A percentile compares a stretch with the other conserved stretches of the same genome.
Conservation (phyloP, 35 echinoderm and acorn worm species). For the Heliocidaris erythrogramma region DNA sequence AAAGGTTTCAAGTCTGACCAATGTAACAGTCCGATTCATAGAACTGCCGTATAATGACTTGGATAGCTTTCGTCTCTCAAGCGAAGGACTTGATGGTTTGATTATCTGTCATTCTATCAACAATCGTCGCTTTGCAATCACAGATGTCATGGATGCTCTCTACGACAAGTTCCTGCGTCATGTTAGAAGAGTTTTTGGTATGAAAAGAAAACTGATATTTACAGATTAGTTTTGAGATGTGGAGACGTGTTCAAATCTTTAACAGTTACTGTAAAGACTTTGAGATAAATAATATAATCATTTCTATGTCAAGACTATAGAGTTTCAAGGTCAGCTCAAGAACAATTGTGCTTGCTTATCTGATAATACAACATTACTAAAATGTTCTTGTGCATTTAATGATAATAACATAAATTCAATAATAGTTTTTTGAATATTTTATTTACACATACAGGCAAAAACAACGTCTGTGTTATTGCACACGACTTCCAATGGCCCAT, state of each 20-base stretch:
- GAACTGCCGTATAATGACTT: neutral
- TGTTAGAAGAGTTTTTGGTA: neutral
- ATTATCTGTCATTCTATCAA: neutral
- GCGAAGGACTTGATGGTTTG: neutral
- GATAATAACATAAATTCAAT: neutral
- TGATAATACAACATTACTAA: neutral
- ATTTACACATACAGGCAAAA: neutral
- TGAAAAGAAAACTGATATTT: neutral
- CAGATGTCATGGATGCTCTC: neutral
- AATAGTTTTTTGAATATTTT: too few species aligned
- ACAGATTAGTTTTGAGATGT: neutral
- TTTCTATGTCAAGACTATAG: neutral
- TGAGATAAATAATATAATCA: neutral
- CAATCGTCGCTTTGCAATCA: too few species aligned
- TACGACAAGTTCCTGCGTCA: neutral
- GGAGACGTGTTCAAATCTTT: neutral
- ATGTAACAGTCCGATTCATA: neutral
- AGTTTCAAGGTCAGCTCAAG: neutral
- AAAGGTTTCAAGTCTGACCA: neutral
- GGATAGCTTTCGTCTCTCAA: neutral
- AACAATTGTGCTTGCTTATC: neutral
- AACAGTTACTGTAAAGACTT: neutral
- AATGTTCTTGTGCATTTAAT: neutral
- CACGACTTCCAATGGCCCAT: constrained; percentile 27
- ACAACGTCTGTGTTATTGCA: neutral